Evolutionary conservation across 1,140 invertebrate species (phyloP).

Genomic region (Pinna nobilis): DNA sequence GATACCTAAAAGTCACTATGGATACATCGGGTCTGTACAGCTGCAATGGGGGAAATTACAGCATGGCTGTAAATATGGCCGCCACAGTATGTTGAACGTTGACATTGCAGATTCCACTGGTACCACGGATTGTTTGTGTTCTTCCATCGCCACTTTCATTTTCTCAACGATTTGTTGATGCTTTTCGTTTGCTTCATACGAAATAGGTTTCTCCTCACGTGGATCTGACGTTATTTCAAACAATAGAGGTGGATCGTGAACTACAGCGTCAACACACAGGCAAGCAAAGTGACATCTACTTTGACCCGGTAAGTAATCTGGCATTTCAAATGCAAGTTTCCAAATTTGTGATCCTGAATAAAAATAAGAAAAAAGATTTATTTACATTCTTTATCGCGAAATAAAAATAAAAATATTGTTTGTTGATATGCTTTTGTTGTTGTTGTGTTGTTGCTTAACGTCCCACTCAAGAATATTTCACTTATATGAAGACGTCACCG

Average conservation of each 20-base stretch:
- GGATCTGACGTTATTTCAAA: constrained; percentile 69
- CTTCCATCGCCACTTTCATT: constrained; percentile 49
- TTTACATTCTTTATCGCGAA: too few species aligned
- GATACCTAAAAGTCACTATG: too few species aligned
- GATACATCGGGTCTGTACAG: constrained; percentile 40
- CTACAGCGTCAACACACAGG: constrained; percentile 57
- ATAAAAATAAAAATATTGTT: too few species aligned
- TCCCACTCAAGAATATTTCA: too few species aligned
- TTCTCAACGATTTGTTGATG: constrained; percentile 42
- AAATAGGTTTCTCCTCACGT: constrained; percentile 55
- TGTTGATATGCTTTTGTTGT: too few species aligned
- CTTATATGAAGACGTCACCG: too few species aligned
- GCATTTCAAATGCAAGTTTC: constrained; percentile 54
- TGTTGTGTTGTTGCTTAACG: too few species aligned
- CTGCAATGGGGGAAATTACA: constrained; percentile 58
- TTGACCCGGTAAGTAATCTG: constrained; percentile 58
- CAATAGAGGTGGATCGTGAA: constrained; percentile 59
- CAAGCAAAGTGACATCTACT: constrained; percentile 66
- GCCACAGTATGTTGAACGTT: constrained; percentile 62
- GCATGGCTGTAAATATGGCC: constrained; percentile 58
- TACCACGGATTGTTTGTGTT: constrained; percentile 47
- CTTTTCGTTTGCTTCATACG: constrained; percentile 23
- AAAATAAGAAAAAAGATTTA: neutral
- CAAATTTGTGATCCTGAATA: constrained; percentile 47
- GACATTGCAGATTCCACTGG: constrained; percentile 57